Evolutionary conservation across 2,888 invertebrate species (phyloP), one percentile per base, ranked within the genome.

Genomic region (Ophion ventricosus): DNA sequence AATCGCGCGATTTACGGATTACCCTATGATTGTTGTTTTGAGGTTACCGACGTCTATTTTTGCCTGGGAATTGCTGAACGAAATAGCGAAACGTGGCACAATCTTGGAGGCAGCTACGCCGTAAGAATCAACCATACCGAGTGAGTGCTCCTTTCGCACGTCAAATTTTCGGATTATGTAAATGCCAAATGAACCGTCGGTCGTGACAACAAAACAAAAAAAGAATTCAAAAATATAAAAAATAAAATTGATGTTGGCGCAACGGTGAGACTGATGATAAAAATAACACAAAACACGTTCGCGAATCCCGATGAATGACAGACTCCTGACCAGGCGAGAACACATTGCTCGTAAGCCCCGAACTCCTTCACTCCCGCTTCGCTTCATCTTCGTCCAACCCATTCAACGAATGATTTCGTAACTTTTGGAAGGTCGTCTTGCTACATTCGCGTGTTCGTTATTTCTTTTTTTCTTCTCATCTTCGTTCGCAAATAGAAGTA

Each of bases 21-120:
- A 61, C 77, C 75, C 26, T 79, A 85, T 59, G 57, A 85, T 77
- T 87, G 88, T 76, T 85, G 87, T 80, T 88, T 89, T 87, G 89
- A 90, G 88, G 88, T 90, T 90, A 89, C 88, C 72, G 86, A 61
- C 26, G 82, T 92, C 87, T 92, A 92, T 89, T 91, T 92, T 86
- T 92, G 92, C 87, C 86, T 88, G 86, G 86, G 85, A 86, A 86
- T 77, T 85, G 84, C 82, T 82, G 72, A 70, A 72, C 56, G 63
- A 73, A 49, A 86, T 80, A 87, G 84, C 59, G 88, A 85, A 81
- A 84, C 80, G 85, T 92, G 90, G 90, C 87, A 77, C 79, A 90
- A 89, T 87, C 90, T 91, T 76, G 91, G 91, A 80, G 84, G 84
- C 72, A 88, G 88, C 74, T 88, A 90, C 77, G 85, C 88, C 66